These are phyloP conservation scores for Tromatobia lineatoria DNA, from an alignment of 2,888 invertebrate species.

Conservation along the genomic window DNA sequence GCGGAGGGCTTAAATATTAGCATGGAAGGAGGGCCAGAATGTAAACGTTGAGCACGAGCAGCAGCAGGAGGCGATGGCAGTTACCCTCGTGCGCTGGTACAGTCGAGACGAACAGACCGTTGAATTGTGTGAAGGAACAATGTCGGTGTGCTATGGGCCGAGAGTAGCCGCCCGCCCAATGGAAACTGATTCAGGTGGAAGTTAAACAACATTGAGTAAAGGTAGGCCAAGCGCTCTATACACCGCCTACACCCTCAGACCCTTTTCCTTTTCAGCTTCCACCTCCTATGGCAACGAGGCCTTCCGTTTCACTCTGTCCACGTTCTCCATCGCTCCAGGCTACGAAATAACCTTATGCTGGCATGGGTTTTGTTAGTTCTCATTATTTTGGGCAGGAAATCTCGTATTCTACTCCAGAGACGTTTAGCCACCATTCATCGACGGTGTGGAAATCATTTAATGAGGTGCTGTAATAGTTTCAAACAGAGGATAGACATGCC, in stretches of 20 bases:
- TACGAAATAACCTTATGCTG: conserved; percentile 20
- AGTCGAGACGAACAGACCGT: conserved; percentile 63
- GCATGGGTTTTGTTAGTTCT: conserved; percentile 63
- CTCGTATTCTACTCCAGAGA: neutral
- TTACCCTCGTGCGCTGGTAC: conserved; percentile 34
- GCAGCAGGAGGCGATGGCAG: conserved; percentile 57
- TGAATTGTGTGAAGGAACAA: conserved; percentile 76
- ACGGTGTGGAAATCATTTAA: too few relatives aligned
- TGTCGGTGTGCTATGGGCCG: conserved; percentile 67
- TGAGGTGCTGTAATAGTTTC: too few relatives aligned
- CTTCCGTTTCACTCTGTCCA: conserved; percentile 21
- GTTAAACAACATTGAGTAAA: conserved; percentile 80
- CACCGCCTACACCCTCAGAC: neutral
- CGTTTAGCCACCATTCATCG: too few relatives aligned
- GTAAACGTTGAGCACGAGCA: conserved; percentile 68
- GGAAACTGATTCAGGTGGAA: conserved; percentile 82
- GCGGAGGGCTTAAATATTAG: conserved; percentile 78
- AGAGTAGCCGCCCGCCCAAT: conserved; percentile 63
- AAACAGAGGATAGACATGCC: too few relatives aligned
- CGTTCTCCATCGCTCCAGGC: conserved; percentile 14
- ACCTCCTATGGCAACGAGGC: neutral
- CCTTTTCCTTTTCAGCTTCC: neutral
- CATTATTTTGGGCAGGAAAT: neutral
- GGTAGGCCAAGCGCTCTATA: conserved; percentile 29
- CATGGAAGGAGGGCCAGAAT: conserved; percentile 67